A percentile compares a stretch with the other conserved stretches of the same genome.
Evolutionary conservation across 2,888 invertebrate species (phyloP).

Genomic region (Chrysodeixis includens): DNA sequence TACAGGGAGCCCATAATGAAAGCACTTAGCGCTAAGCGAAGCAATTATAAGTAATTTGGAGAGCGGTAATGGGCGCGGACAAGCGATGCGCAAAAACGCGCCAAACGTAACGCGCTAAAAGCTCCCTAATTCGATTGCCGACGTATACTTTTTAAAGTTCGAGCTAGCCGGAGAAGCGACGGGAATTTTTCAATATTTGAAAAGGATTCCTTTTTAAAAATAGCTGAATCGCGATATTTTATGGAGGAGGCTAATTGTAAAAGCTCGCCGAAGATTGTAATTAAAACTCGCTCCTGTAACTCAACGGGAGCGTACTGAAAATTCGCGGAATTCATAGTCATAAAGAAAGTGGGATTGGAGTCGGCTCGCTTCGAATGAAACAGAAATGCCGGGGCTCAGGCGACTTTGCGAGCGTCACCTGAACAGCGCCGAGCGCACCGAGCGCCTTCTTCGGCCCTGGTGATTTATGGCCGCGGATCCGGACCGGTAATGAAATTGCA

Average conservation of each 20-base stretch:
- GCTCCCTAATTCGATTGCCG: conserved; percentile 88
- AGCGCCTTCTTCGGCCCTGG: conserved; percentile 89
- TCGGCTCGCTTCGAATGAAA: conserved; percentile 77
- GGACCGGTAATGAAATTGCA: conserved; percentile 90
- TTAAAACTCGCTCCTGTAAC: conserved; percentile 80
- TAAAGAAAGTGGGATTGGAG: conserved; percentile 85
- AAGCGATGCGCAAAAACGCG: conserved; percentile 88
- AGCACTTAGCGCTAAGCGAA: conserved; percentile 89
- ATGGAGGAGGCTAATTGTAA: conserved; percentile 70
- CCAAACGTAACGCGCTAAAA: conserved; percentile 87
- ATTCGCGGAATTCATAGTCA: conserved; percentile 83
- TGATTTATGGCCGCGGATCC: conserved; percentile 89
- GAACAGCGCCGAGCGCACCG: conserved; percentile 80
- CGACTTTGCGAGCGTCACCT: conserved; percentile 87
- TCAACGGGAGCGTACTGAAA: conserved; percentile 68
- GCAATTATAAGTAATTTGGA: conserved; percentile 89
- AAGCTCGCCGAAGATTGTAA: conserved; percentile 76
- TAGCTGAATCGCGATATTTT: conserved; percentile 55
- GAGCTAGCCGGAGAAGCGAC: conserved; percentile 66
- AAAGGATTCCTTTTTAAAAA: conserved; percentile 45
- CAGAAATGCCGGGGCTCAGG: conserved; percentile 83
- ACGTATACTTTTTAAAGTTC: conserved; percentile 83
- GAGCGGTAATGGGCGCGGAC: conserved; percentile 87
- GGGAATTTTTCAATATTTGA: conserved; percentile 58
- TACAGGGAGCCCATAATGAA: conserved; percentile 82